Percentiles rank a stretch among this genome's conserved stretches.
Evolutionary conservation across 2,797 vertebrate species (phyloP).

Genomic region (Gephyroberyx darwinii): DNA sequence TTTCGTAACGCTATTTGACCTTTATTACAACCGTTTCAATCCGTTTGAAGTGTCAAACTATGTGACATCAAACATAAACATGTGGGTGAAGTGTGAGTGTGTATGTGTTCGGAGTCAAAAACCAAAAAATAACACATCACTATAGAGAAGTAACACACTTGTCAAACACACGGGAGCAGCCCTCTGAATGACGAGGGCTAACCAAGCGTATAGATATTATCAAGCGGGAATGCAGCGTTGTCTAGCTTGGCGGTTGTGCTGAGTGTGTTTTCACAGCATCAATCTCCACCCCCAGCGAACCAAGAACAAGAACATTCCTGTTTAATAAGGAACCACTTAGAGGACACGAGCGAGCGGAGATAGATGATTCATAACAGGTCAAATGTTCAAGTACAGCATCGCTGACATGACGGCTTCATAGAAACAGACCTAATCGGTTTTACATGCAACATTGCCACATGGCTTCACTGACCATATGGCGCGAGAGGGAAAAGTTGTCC

Average conservation of each 20-base stretch:
- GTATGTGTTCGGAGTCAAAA: slow-evolving; percentile 2
- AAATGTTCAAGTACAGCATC: background rate
- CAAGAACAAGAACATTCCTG: slow-evolving; percentile 22
- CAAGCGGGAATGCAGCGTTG: slow-evolving; percentile 34
- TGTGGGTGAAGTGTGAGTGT: slow-evolving; percentile 1
- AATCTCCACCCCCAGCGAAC: slow-evolving; percentile 10
- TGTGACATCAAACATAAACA: background rate
- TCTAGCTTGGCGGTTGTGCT: slow-evolving; percentile 24
- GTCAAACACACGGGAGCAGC: slow-evolving; percentile 56
- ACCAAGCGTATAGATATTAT: slow-evolving; percentile 53
- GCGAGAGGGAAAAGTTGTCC: slow-evolving; percentile 28
- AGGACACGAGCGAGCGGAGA: slow-evolving; percentile 33
- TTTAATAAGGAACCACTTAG: slow-evolving; percentile 50
- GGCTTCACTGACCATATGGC: slow-evolving; percentile 27
- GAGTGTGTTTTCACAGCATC: slow-evolving; percentile 37
- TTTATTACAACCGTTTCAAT: background rate
- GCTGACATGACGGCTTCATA: slow-evolving; percentile 42
- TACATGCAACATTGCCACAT: slow-evolving; percentile 18
- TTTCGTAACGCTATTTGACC: background rate
- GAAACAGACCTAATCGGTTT: slow-evolving; percentile 43
- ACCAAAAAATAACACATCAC: slow-evolving; percentile 32
- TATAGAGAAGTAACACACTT: slow-evolving; percentile 46
- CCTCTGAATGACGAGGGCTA: slow-evolving; percentile 47
- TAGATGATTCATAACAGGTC: slow-evolving; percentile 43
- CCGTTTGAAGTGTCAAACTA: slow-evolving; percentile 10